Evolutionary conservation across 2,113 vertebrate genomes (phyloP), one percentile per base, ranked within the genome.

Genomic region (Cranoglanis bouderius): DNA sequence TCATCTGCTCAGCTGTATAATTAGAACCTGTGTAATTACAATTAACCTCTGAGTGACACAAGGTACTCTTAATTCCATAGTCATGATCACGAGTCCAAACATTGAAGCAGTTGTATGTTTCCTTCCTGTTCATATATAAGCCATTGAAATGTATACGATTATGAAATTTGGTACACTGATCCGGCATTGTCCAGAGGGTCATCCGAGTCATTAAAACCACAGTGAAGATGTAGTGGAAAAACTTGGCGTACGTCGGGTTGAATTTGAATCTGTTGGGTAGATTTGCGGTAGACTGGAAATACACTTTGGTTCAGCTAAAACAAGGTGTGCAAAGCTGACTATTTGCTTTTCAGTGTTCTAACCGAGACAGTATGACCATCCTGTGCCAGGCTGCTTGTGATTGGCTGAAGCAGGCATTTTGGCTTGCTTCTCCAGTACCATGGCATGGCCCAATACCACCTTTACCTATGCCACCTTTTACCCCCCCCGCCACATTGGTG

Each of bases 401-500:
- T 83, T 82, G 75, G 85, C 82, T 81, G 65, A 61, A 81, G 24
- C 43, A 81, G 74, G 78, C 70, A 32, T 65, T 65, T 82, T 80
- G 85, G 74, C 49, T n/a, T 8, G 53, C 40, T 46, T 14, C 57
- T 80, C 43, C 21, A 7, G 18, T 75, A 19, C 57, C 6, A 13
- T 83, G 85, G 26, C 49, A 40, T 75, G n/a, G 65, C 53, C 43
- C 18, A 63, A 74, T 53, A n/a, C n/a, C n/a, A 81, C 82, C 85
- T 63, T 32, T 24, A 13, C 53, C 67, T 90, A 91, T 88, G 84
- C 90, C 90, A 92, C 89, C 85, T 90, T 90, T 51, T 85, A 63
- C 53, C 43, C 83, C 83, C 53, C 51, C 14, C 24, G 67, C 65
- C 40, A 61, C 70, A 10, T 40, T 84, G n/a, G 3, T 21, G 55